phyloP scores from a whole-genome alignment of 2,888 invertebrate genomes.

The Himalopsyche anomala region DNA sequence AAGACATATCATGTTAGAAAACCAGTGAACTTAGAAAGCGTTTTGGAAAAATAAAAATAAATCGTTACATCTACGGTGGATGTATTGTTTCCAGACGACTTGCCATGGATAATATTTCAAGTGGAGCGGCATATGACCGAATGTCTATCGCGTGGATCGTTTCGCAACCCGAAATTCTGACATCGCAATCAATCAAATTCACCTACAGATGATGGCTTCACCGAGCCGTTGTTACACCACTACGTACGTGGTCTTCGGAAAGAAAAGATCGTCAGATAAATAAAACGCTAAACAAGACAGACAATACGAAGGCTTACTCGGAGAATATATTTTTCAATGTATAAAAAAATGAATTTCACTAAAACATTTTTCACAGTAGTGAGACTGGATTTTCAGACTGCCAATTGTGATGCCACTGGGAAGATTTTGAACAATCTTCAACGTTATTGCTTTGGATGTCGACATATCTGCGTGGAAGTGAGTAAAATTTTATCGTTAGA shows the following conservation, averaged over 20 bases:
- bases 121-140: constrained; percentile 9
- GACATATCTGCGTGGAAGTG: no score
- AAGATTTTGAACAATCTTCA: no score
- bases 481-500: no score
- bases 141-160: constrained; percentile 40
- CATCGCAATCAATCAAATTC: constrained; percentile 54
- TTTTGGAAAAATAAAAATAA: no score
- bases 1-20: no score
- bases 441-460: no score
- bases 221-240: constrained; percentile 16
- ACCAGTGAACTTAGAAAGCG: no score
- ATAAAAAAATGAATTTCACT: no score
- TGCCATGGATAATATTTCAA: constrained; percentile 20
- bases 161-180: constrained; percentile 48
- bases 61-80: neutral
- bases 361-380: no score
- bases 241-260: neutral
- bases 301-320: neutral
- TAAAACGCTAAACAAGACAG: neutral
- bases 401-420: no score
- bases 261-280: constrained; percentile 29
- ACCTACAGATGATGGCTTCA: constrained; percentile 48
- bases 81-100: constrained; percentile 34
- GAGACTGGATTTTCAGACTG: no score
- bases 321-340: no score